These are phyloP conservation scores for Diplolepis rosae DNA, from an alignment of 2,888 invertebrate genomes.

Conservation along the genomic window DNA sequence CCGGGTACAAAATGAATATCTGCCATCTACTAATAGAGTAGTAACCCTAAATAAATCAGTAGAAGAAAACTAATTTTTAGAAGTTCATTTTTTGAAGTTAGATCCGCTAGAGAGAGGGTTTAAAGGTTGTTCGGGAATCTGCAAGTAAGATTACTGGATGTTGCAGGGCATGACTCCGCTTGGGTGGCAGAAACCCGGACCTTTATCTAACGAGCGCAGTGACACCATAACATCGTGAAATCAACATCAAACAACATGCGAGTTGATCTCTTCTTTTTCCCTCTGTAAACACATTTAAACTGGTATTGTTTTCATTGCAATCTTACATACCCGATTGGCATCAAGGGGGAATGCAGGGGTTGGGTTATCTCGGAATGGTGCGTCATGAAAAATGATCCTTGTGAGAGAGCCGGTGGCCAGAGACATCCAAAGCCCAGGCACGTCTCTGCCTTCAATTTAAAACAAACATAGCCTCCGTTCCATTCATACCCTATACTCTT, in stretches of 20 bases:
- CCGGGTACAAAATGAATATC: no score
- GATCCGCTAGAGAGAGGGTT: no score
- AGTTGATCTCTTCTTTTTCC: slow-evolving; percentile 54
- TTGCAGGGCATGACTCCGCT: neutral
- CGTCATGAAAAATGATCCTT: slow-evolving; percentile 67
- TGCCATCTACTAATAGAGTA: no score
- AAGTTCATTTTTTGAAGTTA: no score
- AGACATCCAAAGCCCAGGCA: slow-evolving; percentile 45
- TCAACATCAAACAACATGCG: slow-evolving; percentile 65
- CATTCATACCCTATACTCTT: slow-evolving; percentile 24
- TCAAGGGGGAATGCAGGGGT: slow-evolving; percentile 37
- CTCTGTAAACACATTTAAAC: slow-evolving; percentile 58
- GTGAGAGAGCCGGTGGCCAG: slow-evolving; percentile 60
- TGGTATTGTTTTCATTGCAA: slow-evolving; percentile 58
- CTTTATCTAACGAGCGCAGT: slow-evolving; percentile 56
- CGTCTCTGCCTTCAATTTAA: slow-evolving; percentile 57
- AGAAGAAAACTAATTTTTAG: no score
- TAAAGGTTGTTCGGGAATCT: neutral
- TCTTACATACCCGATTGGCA: slow-evolving; percentile 39
- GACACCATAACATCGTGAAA: slow-evolving; percentile 65
- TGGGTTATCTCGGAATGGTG: slow-evolving; percentile 61
- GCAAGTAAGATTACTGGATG: neutral
- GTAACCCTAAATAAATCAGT: no score
- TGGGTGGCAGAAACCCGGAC: slow-evolving; percentile 57
- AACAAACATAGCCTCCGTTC: slow-evolving; percentile 54